Conservation (phyloP, 2,888 invertebrate genomes). For the Luperina nickerlii region DNA sequence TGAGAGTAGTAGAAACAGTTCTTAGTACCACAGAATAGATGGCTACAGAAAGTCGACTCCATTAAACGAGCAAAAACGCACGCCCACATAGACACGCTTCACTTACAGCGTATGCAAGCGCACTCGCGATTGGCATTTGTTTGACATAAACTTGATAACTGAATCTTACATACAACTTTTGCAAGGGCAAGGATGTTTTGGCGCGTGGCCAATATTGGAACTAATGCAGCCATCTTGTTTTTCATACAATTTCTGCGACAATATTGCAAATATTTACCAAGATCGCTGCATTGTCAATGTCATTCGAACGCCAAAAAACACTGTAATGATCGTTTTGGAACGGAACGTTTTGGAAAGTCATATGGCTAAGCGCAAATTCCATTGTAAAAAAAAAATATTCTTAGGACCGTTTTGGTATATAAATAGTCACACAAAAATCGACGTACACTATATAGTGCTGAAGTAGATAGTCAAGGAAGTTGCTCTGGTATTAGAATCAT, state of each 20-base stretch:
- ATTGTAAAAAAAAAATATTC: too few relatives aligned
- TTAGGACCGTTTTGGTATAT: too few relatives aligned
- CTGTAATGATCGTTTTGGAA: not conserved
- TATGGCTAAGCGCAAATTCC: too few relatives aligned
- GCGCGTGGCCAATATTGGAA: not conserved
- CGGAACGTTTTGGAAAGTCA: too few relatives aligned
- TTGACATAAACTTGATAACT: not conserved
- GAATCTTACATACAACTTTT: not conserved
- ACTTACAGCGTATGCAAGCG: not conserved
- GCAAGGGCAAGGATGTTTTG: not conserved
- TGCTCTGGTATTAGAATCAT: too few relatives aligned
- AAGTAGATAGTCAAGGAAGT: not conserved
- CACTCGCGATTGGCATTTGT: not conserved
- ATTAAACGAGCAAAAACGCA: not conserved
- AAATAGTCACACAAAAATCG: too few relatives aligned
- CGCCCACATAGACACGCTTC: not conserved
- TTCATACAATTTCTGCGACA: too few relatives aligned
- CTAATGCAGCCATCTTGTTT: not conserved
- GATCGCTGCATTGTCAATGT: too few relatives aligned
- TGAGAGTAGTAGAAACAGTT: constrained; percentile 23
- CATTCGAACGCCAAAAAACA: too few relatives aligned
- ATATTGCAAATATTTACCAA: too few relatives aligned
- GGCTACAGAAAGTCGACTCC: not conserved
- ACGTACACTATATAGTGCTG: not conserved
- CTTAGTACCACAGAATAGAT: not conserved